Base-by-base conservation (phyloP, 2,113 vertebrate genomes). In the Bucco capensis region DNA sequence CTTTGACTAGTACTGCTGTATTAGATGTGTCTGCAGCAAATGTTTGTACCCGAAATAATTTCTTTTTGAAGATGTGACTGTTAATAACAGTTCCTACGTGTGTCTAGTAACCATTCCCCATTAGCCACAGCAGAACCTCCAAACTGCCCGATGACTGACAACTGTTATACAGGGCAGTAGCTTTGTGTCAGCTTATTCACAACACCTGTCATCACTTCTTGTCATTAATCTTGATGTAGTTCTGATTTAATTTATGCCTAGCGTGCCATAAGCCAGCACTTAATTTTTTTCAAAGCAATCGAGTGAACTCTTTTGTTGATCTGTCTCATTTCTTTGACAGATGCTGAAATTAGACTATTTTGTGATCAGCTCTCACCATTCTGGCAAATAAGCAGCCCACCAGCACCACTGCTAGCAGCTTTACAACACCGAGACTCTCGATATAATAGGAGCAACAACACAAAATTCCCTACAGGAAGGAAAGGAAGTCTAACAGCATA, bases 201-300 rank as follows among this genome's bases (percentile, higher is more conserved):
- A 97, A 90, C 95, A 97, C 93, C 97, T 97, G 97, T 97, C 97
- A 96, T 96, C 97, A 77, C 92, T 87, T 88, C 92, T 97, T 95
- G 93, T 97, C 96, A 97, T 89, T 74, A n/a, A 96, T 71, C 80
- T 82, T 44, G 35, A 90, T 96, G 67, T 89, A 35, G 82, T 80
- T 79, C 90, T 58, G 85, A 96, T 96, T 96, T 97, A 97, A 97
- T 97, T 97, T 97, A 97, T 95, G 96, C 95, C 84, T 96, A 4
- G 31, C 24, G 77, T 96, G 95, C 95, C 93, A 84, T 42, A 88
- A 96, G 70, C 70, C 93, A 74, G 90, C 83, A 18, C 86, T 91
- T 93, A 51, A 35, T 82, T 93, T 80, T 62, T 92, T 92, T 86
- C 95, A 89, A 61, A 94, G 94, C 93, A 93, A 88, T 94, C 96